Evolutionary conservation across 2,113 vertebrate genomes (phyloP).

Genomic region (Sceloporus tristichus): DNA sequence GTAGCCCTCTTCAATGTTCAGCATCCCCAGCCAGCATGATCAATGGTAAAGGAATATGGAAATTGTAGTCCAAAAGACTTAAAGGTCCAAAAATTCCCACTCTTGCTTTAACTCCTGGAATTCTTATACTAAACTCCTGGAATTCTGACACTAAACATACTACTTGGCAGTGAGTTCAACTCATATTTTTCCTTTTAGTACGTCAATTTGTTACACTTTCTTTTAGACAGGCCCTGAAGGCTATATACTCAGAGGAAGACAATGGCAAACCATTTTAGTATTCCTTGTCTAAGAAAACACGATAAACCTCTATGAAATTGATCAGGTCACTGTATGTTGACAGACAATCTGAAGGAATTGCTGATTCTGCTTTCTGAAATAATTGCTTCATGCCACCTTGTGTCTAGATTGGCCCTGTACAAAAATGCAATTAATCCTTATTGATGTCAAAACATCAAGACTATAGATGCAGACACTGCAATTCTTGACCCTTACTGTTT

Average conservation of each 20-base stretch:
- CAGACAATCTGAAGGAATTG: no score
- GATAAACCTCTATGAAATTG: no score
- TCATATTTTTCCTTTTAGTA: no score
- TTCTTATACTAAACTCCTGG: not conserved
- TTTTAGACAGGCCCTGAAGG: no score
- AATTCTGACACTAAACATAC: not conserved
- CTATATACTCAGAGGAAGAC: not conserved
- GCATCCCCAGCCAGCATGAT: no score
- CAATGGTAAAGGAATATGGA: no score
- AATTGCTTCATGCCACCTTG: not conserved
- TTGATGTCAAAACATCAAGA: rapidly evolving
- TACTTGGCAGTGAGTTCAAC: not conserved
- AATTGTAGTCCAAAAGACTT: no score
- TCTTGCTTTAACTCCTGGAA: not conserved
- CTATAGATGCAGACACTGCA: not conserved
- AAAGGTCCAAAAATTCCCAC: not conserved
- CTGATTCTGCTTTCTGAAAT: not conserved
- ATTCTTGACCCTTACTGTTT: not conserved
- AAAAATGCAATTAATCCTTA: not conserved
- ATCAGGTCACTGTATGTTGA: no score
- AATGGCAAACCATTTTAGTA: no score
- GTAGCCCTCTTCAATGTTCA: no score
- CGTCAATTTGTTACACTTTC: not conserved
- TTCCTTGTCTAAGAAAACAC: no score
- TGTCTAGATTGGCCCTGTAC: not conserved